phyloP scores from a whole-genome alignment of 2,113 vertebrate genomes.

The Oryzias woworae region DNA sequence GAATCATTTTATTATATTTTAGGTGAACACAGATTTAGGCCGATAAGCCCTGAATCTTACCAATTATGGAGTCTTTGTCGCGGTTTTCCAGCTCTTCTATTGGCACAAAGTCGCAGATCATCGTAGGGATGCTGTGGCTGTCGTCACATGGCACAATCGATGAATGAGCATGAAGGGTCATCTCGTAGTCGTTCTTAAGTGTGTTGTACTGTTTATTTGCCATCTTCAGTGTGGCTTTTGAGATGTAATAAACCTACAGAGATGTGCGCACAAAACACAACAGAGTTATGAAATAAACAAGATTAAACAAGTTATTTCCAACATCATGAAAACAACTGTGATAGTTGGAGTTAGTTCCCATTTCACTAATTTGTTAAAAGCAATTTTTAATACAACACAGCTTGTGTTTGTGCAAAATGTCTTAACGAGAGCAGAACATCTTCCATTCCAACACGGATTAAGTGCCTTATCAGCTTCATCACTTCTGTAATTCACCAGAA shows the following conservation, averaged over 20 bases:
- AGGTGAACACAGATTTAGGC: neutral
- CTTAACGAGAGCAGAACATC: constrained; percentile 27
- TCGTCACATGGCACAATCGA: constrained; percentile 83
- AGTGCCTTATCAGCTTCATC: constrained; percentile 55
- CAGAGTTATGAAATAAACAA: constrained; percentile 18
- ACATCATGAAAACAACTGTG: neutral
- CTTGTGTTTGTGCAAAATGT: constrained; percentile 28
- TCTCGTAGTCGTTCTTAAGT: constrained; percentile 91
- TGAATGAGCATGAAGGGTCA: constrained; percentile 84
- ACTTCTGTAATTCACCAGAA: constrained; percentile 65
- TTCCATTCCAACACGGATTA: constrained; percentile 41
- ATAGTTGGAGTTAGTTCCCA: neutral
- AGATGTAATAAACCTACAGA: constrained; percentile 88
- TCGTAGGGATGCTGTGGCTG: constrained; percentile 74
- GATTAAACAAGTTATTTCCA: constrained; percentile 19
- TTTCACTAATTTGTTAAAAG: constrained; percentile 29
- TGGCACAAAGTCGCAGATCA: constrained; percentile 85
- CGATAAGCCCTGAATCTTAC: constrained; percentile 64
- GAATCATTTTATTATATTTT: no score
- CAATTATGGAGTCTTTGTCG: constrained; percentile 83
- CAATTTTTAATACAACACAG: constrained; percentile 32
- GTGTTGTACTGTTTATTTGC: constrained; percentile 89
- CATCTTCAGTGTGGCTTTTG: constrained; percentile 84
- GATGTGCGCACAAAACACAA: neutral
- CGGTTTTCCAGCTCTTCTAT: constrained; percentile 83